Evolutionary conservation across 1,140 invertebrate species (phyloP).

Genomic region (Zophobas morio): DNA sequence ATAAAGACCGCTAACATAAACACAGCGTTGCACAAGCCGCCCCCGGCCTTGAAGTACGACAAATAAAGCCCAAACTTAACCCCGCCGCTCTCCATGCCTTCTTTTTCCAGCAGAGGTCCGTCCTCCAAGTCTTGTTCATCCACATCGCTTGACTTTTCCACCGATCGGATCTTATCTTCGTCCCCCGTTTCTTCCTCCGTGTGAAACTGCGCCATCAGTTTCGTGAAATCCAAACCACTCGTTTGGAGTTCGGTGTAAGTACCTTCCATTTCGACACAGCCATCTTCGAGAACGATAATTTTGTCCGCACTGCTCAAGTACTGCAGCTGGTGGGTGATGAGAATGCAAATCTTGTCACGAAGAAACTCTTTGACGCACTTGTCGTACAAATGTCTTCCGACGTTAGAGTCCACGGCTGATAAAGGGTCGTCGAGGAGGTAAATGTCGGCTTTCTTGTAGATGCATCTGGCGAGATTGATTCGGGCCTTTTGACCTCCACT

Average conservation of each 20-base stretch:
- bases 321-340: constrained; percentile 82
- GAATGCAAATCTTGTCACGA: constrained; percentile 77
- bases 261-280: constrained; percentile 66
- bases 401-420: constrained; percentile 75
- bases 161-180: constrained; percentile 56
- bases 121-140: constrained; percentile 66
- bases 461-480: constrained; percentile 77
- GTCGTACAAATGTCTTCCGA: constrained; percentile 75
- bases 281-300: constrained; percentile 68
- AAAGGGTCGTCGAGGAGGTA: constrained; percentile 81
- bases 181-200: constrained; percentile 62
- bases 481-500: constrained; percentile 87
- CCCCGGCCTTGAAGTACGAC: constrained; percentile 75
- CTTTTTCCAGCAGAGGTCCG: constrained; percentile 60
- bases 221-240: constrained; percentile 64
- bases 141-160: constrained; percentile 65
- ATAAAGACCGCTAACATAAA: constrained; percentile 70
- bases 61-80: constrained; percentile 74
- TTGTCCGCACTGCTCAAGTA: constrained; percentile 75
- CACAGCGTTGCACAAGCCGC: constrained; percentile 70
- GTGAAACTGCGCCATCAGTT: constrained; percentile 61
- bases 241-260: constrained; percentile 64
- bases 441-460: constrained; percentile 73
- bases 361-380: constrained; percentile 72
- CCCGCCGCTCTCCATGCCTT: constrained; percentile 69